Percentiles rank a stretch among this genome's conserved stretches.
Conservation (phyloP, 2,888 invertebrate species). For the Agonopterix heracliana region DNA sequence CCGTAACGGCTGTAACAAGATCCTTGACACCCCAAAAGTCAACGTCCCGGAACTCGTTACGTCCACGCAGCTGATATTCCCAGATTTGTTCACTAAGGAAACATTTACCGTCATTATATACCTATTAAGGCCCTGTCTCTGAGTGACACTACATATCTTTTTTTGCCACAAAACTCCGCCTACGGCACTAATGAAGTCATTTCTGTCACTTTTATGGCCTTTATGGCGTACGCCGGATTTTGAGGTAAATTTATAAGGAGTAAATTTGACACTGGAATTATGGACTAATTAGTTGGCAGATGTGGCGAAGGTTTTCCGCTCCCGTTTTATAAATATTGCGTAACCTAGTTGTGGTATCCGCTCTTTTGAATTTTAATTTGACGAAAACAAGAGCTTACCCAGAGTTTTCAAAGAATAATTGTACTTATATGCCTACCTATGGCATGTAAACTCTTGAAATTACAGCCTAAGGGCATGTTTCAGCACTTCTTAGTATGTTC, state of each 20-base stretch:
- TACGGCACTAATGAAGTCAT: constrained; percentile 68
- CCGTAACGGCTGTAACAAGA: constrained; percentile 14
- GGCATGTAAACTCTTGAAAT: too few relatives aligned
- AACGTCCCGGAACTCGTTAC: constrained; percentile 46
- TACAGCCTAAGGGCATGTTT: too few relatives aligned
- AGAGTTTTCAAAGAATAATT: too few relatives aligned
- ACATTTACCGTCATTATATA: constrained; percentile 64
- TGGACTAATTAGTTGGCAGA: constrained; percentile 52
- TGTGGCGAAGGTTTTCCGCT: constrained; percentile 21
- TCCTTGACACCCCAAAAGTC: constrained; percentile 28
- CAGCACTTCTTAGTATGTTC: too few relatives aligned
- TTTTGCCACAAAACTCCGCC: constrained; percentile 61
- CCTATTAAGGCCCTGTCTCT: constrained; percentile 52
- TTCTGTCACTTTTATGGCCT: constrained; percentile 72
- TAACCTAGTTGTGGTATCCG: neutral
- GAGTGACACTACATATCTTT: constrained; percentile 47
- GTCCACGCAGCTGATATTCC: constrained; percentile 48
- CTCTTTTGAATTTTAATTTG: too few relatives aligned
- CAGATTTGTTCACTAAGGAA: constrained; percentile 62
- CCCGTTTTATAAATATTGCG: neutral
- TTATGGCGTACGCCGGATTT: constrained; percentile 68
- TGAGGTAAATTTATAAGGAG: constrained; percentile 66
- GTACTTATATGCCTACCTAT: too few relatives aligned
- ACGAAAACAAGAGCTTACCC: too few relatives aligned
- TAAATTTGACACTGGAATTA: constrained; percentile 64